Base-by-base conservation (phyloP, 2,113 vertebrate species). In the Percina caprodes region DNA sequence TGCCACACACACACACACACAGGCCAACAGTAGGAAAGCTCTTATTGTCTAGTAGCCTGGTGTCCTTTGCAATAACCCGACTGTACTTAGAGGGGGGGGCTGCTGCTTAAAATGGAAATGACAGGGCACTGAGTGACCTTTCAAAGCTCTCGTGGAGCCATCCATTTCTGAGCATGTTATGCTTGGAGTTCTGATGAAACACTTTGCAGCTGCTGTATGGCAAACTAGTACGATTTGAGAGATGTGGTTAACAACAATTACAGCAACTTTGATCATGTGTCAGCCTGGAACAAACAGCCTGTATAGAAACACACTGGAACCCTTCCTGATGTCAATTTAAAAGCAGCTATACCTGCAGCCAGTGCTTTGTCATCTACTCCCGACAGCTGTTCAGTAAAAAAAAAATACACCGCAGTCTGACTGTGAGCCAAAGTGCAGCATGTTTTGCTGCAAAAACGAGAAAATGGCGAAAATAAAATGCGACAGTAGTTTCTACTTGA, bases 21-120 rank as follows among this genome's bases (percentile, higher is more conserved):
- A 73, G 15, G 2, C n/a, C 0, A n/a, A 46, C 59, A 39, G 52
- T 4, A 51, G 49, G 42, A 45, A 54, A 39, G 51, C 62, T 67
- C n/a, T 45, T 51, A 69, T 62, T 75, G 13, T 74, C 80, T n/a
- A 49, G 69, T 42, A 80, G 83, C 84, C 69, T 48, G 65, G 48
- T 81, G 79, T 68, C 69, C 48, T 39, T 23, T 58, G 74, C 63
- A 83, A 63, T 77, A 79, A 83, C 76, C 62, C 70, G 75, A 59
- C 69, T 77, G 61, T 1, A 75, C 73, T 70, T 68, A 24, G 39
- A 76, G 59, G 68, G 60, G 68, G 60, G 78, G 81, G 52, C 73
- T 75, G 86, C 72, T 80, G 63, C 79, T 91, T 84, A 79, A 84
- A 84, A 89, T 90, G 83, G 73, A 90, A 89, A 82, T 60, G 78